Base-by-base conservation (phyloP, 2,888 invertebrate genomes). In the Ormyrus labotus region DNA sequence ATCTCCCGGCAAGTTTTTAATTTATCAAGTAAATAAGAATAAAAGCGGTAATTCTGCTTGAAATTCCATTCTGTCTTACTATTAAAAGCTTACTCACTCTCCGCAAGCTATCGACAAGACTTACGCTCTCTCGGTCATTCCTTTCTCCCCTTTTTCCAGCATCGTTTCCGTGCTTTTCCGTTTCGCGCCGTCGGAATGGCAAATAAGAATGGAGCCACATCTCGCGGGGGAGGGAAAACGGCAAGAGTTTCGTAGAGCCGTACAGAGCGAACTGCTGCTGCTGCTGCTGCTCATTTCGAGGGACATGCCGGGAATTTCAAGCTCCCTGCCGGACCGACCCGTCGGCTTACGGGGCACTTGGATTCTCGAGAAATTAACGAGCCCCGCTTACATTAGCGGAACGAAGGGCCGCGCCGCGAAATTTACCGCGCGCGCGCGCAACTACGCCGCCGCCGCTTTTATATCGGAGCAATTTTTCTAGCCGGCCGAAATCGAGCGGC, bases 301-400 rank as follows among this genome's bases (percentile, higher is more conserved):
- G 76, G 63, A 68, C 73, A 73, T 73, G 77, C 68, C 58, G 63
- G 57, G 77, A 81, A 81, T 77, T 77, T 73, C 69, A 77, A 81
- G 53, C 69, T 5, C 34, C 34, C 34, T 34, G 34, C 34, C 34
- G 34, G 13, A 13, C 45, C n/a, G 10, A 55, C 7, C 9, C n/a
- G 7, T 48, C 4, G 58, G 47, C 58, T 70, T 70, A 58, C n/a
- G 3, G 48, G 11, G 48, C 7, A 53, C 51, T 72, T 9, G 71
- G 60, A 75, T 80, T 76, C 77, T 63, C 57, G 13, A 70, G 78
- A 81, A 81, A 81, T 78, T 81, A 81, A 78, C 67, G 78, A 69
- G 13, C 50, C 11, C 34, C 50, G 63, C 64, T 77, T 80, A 55
- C 74, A 73, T 69, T 63, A 79, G 71, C 51, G 53, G n/a, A 51